Base-by-base conservation (phyloP, 2,113 vertebrate species). In the Hypocryptadius cinnamomeus region DNA sequence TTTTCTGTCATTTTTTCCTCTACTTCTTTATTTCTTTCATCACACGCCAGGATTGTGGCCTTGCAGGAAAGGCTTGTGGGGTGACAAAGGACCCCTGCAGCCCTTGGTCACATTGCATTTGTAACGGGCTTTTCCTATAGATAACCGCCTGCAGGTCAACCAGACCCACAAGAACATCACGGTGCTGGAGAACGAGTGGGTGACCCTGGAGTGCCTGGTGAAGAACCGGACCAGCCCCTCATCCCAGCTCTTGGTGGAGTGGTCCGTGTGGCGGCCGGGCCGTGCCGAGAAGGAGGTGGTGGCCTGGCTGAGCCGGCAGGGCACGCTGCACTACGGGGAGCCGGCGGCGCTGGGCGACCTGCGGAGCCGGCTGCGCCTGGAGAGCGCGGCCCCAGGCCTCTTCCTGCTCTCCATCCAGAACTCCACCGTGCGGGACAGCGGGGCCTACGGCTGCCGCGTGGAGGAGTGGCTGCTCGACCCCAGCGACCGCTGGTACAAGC, bases 391-490 rank as follows among this genome's bases (percentile, higher is more conserved):
- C 2, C 94, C 97, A 0, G 98, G 98, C 0, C 97, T 98, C 44
- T 99, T 98, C 78, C 97, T 98, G 45, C 98, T 99, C 85, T 98
- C 98, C 30, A 97, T 99, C 88, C 98, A 98, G 94, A 98, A 98
- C 0, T 97, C 98, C 5, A 98, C 98, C 0, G 97, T 98, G 94
- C 98, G 97, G 76, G 99, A 99, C 92, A 99, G 98, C 0, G 99
- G 99, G 1, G 90, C 96, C 44, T 98, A 98, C 9, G 68, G 97
- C 93, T 98, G 98, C 95, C 97, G 85, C 0, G 98, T 98, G 85
- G 98, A 98, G 94, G 99, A 99, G 96, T 99, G 99, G 99, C 97
- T 99, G 63, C 98, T 97, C 2, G 98, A 99, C 95, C 98, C 99
- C 14, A 95, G 98, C 0, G 98, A 98, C 21, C 86, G 72, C 60